Conservation (phyloP, 2,113 vertebrate genomes). For the Hucho hucho region DNA sequence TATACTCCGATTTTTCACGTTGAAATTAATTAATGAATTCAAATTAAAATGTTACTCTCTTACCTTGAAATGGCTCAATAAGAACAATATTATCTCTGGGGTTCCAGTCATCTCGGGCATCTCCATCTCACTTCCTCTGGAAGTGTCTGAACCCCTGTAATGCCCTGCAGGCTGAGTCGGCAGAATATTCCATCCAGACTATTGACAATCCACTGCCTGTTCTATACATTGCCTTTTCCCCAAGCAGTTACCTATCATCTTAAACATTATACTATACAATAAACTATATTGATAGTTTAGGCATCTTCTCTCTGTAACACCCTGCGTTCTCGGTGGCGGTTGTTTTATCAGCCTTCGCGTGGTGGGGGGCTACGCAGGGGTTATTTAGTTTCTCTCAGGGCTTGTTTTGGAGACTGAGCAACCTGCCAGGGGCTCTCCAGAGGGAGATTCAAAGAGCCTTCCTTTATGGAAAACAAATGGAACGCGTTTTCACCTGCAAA, state of each 20-base stretch:
- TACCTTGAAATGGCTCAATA: too few relatives aligned
- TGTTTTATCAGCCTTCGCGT: neutral
- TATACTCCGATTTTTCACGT: too few relatives aligned
- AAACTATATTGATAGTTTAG: neutral
- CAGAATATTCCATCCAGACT: neutral
- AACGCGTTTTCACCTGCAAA: conserved; percentile 15
- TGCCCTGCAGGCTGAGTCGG: too few relatives aligned
- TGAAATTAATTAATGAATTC: too few relatives aligned
- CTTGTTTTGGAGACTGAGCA: conserved; percentile 35
- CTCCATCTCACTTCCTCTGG: too few relatives aligned
- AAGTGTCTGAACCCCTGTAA: too few relatives aligned
- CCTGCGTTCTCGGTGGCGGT: neutral
- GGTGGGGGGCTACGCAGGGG: neutral
- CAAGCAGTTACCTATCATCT: too few relatives aligned
- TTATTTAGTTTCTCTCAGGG: conserved; percentile 30
- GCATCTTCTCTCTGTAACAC: neutral
- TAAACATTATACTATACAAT: neutral
- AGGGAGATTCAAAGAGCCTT: neutral
- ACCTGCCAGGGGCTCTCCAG: conserved; percentile 6
- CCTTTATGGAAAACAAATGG: conserved; percentile 16
- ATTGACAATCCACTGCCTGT: neutral
- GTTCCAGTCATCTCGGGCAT: too few relatives aligned
- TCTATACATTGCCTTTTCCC: neutral
- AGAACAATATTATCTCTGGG: too few relatives aligned
- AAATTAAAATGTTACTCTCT: too few relatives aligned